phyloP scores from a whole-genome alignment of 2,113 vertebrate species.

The Brevimyrus niger region DNA sequence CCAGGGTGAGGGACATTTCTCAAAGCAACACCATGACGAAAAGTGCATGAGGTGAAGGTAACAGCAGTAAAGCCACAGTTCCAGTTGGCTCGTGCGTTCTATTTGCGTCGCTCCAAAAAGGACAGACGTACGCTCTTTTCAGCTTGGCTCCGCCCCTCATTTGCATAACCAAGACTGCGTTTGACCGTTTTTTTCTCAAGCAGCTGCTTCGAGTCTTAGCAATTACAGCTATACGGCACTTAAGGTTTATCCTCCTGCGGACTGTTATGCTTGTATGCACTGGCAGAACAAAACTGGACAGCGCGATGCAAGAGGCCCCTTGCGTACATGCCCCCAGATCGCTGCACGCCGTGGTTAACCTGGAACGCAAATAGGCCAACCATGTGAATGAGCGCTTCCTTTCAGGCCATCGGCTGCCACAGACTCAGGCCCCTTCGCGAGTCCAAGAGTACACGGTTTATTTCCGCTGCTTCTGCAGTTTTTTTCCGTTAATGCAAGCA shows the following conservation, averaged over 20 bases:
- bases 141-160: background rate
- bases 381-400: constrained; percentile 23
- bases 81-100: background rate
- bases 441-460: constrained; percentile 21
- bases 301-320: background rate
- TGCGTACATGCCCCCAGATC: background rate
- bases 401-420: constrained; percentile 37
- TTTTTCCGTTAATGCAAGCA: background rate
- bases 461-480: constrained; percentile 18
- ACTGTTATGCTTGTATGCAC: background rate
- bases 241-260: background rate
- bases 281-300: background rate
- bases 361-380: constrained; percentile 11
- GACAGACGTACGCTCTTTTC: background rate
- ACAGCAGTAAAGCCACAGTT: background rate
- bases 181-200: background rate
- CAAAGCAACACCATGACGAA: background rate
- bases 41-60: background rate
- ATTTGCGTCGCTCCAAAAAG: background rate
- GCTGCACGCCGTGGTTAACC: background rate
- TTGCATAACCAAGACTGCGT: background rate
- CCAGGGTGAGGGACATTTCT: background rate
- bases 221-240: background rate
- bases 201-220: background rate
- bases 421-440: constrained; percentile 22